Base-by-base conservation (phyloP, 2,888 invertebrate species). In the Trichogramma dendrolimi region DNA sequence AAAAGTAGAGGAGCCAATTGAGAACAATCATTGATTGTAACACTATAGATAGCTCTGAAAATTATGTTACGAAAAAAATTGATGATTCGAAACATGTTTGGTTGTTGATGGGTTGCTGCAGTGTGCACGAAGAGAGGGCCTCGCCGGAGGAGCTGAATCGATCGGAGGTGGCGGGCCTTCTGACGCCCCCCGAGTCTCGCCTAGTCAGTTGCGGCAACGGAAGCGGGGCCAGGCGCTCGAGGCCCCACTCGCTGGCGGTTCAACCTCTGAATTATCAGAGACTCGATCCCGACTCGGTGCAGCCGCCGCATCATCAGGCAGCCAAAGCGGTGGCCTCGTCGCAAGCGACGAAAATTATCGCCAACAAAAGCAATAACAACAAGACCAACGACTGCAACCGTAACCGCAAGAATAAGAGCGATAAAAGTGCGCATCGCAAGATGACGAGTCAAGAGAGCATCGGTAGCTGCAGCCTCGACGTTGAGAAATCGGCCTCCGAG, bases 401-500 rank as follows among this genome's bases (percentile, higher is more conserved):
- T 27, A 27, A 27, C 27, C 27, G 27, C 27, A 27, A 27, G 27
- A 27, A 27, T 27, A 27, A 27, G 49, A 40, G 14, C 38, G 48
- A 42, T 14, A 47, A 39, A 11, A 41, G 10, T 42, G 40, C 38
- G 42, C 62, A 62, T 6, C 60, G 60, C 10, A 65, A 60, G 70
- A 79, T 78, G 79, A 78, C 79, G 61, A 79, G 79, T 71, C 78
- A 79, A 80, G 92, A 92, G 80, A 92, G 92, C 61, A 92, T 92
- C 73, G 92, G 92, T 72, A 89, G 89, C 82, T 92, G 92, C 81
- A 92, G 92, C 70, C 82, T 92, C 74, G 92, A 92, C 80, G 90
- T 90, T 79, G 91, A 92, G 75, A 88, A 87, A 49, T 78, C 79
- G 61, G 76, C 76, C 58, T 79, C 79, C 73, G 78, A 78, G 72